Evolutionary conservation across 2,113 vertebrate species (phyloP).

Genomic region (Nyctibius bracteatus): DNA sequence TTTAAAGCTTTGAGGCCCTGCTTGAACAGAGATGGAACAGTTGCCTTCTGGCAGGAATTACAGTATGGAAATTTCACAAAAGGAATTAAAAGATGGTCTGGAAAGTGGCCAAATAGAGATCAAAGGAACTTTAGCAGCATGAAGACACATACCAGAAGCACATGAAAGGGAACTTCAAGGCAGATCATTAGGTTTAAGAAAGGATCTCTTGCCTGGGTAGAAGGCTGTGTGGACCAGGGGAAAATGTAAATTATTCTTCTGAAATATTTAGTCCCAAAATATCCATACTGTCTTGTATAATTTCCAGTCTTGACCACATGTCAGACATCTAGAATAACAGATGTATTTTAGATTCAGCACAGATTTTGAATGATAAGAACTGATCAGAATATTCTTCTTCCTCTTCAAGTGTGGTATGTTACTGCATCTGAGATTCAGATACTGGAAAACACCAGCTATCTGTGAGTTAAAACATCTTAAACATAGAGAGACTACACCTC

Average conservation of each 20-base stretch:
- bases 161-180: not conserved
- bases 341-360: not conserved
- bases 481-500: not conserved
- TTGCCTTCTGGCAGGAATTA: constrained; percentile 31
- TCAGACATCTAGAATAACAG: not conserved
- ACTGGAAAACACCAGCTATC: not conserved
- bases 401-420: not conserved
- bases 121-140: constrained; percentile 17
- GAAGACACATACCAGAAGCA: not conserved
- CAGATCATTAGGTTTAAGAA: not conserved
- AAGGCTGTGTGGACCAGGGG: not conserved
- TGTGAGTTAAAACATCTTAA: not conserved
- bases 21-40: not conserved
- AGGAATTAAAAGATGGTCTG: constrained; percentile 22
- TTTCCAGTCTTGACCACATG: not conserved
- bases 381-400: not conserved
- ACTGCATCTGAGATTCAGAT: not conserved
- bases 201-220: not conserved
- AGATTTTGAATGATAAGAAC: not conserved
- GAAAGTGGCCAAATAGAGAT: constrained; percentile 21
- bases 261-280: not conserved
- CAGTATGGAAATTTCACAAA: constrained; percentile 16
- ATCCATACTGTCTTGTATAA: not conserved
- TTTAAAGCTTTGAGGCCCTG: not conserved
- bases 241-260: not conserved